Base-by-base conservation (phyloP, 1,140 invertebrate genomes). In the Hycleus phaleratus region DNA sequence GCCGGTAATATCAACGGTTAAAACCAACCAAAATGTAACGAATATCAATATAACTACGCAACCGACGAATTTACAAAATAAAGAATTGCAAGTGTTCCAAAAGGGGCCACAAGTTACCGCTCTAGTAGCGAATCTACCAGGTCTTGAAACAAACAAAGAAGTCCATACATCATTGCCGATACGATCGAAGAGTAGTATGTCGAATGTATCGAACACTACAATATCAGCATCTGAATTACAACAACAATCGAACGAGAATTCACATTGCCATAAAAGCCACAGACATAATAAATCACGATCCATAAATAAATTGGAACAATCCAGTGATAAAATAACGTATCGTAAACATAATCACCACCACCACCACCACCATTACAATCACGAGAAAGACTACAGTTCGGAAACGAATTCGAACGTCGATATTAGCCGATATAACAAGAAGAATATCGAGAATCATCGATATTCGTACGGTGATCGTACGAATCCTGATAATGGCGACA, bases 41-140 rank as follows among this genome's bases (percentile, higher is more conserved):
- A 81, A 81, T 65, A 81, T 82, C 47, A 82, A 76, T 63, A 82
- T 81, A 46, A 79, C 75, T 1, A 69, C 74, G 3, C 68, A 59
- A 54, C 60, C 59, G 11, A 59, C 51, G 6, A 59, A 9, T 32
- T 39, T 38, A 6, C 60, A 26, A 50, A 61, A 56, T 32, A 73
- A 77, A 3, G 79, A 81, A 49, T 72, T 80, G 7, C 77, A 86
- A 71, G 82, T 86, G 8, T 86, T 85, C 55, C 80, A 82, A 63
- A 82, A 82, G 63, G 81, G 80, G 0, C 76, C 78, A 10, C 79
- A 81, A 67, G 77, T 81, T 2, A 80, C 79, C 0, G 71, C 79
- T 0, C 59, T 82, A 6, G 73, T 81, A 0, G 69, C 75, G 0
- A 84, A 83, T 65, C 64, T 84, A 18, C 79, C 83, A 0, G 80